These are phyloP conservation scores for Coturnix japonica DNA, from an alignment of 2,113 vertebrate genomes.

Conservation along the genomic window DNA sequence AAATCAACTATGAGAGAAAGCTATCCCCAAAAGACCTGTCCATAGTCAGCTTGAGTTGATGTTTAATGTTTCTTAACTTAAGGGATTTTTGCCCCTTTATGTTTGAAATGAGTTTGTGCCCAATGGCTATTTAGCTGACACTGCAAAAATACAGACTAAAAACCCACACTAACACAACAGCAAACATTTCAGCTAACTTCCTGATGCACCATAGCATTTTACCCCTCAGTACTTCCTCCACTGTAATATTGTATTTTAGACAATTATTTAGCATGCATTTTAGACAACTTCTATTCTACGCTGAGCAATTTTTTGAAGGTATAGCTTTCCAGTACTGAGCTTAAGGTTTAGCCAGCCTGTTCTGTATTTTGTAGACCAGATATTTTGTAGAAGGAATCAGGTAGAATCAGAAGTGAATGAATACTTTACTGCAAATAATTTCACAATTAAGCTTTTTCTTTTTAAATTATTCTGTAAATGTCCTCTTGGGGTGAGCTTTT, in stretches of 20 bases:
- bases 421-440: background rate
- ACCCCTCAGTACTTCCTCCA: background rate
- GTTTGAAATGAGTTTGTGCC: background rate
- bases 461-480: background rate
- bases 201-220: background rate
- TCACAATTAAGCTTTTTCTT: background rate
- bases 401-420: background rate
- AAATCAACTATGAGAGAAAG: background rate
- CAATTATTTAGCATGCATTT: too few species aligned
- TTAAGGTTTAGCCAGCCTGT: background rate
- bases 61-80: slow-evolving; percentile 1
- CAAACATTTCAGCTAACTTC: background rate
- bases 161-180: background rate
- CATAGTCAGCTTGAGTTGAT: background rate
- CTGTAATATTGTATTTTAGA: background rate
- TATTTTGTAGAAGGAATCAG: background rate
- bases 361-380: background rate
- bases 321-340: background rate
- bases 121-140: background rate
- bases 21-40: background rate
- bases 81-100: background rate
- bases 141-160: background rate
- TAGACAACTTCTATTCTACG: background rate
- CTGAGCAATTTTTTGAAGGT: background rate
- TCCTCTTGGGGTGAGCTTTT: background rate